Evolutionary conservation across 2,797 vertebrate species (phyloP).

Genomic region (Melopsittacus undulatus): DNA sequence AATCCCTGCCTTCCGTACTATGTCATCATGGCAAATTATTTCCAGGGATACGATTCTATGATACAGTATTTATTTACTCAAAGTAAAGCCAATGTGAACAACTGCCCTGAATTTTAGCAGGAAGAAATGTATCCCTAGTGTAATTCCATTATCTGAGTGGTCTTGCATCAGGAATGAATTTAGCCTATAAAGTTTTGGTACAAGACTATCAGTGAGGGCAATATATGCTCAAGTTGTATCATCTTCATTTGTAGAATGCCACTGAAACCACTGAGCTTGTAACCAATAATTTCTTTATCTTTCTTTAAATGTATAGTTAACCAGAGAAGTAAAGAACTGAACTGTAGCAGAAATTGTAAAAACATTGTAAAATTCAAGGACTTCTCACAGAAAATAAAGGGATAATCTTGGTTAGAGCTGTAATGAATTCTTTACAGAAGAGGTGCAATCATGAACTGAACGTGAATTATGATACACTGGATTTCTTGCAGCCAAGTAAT

Average conservation of each 20-base stretch:
- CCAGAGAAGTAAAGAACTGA: not conserved
- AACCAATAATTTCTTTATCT: not conserved
- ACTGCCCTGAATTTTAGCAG: constrained; percentile 24
- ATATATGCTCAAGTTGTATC: not conserved
- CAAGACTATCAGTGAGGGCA: not conserved
- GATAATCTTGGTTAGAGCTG: not conserved
- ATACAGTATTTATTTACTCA: constrained; percentile 36
- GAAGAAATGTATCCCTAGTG: not conserved
- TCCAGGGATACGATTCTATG: too few relatives aligned
- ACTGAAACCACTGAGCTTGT: not conserved
- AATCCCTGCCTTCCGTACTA: constrained; percentile 21
- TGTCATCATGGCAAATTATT: constrained; percentile 50
- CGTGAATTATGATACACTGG: not conserved
- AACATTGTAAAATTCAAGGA: not conserved
- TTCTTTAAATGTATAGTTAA: not conserved
- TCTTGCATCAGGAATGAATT: not conserved
- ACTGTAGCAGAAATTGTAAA: not conserved
- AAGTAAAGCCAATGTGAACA: constrained; percentile 11
- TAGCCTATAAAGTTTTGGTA: not conserved
- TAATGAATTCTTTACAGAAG: not conserved
- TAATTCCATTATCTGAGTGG: constrained; percentile 21
- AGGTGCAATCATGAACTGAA: not conserved
- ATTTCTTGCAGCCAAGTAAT: not conserved
- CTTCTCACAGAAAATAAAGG: not conserved
- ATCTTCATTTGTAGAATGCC: not conserved